These are phyloP conservation scores for Anolis sagrei DNA, from an alignment of 2,113 vertebrate genomes.

Conservation along the genomic window DNA sequence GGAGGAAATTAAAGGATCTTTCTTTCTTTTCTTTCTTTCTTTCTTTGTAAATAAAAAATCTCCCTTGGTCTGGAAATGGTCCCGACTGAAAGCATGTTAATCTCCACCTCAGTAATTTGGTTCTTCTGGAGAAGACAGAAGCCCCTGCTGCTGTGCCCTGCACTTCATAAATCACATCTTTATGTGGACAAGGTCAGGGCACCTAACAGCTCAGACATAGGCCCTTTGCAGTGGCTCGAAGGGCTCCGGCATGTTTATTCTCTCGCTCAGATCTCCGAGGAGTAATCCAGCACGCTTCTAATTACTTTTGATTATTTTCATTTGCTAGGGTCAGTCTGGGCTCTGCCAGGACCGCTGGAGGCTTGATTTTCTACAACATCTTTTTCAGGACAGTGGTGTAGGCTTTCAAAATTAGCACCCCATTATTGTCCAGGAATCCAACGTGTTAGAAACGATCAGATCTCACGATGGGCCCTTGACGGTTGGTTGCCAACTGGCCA, in stretches of 20 bases:
- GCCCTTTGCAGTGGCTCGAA: slow-evolving; percentile 87
- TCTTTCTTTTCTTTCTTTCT: slow-evolving; percentile 1
- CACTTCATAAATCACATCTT: slow-evolving; percentile 99
- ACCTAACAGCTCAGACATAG: slow-evolving; percentile 89
- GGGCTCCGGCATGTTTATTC: slow-evolving; percentile 94
- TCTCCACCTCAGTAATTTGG: slow-evolving; percentile 99
- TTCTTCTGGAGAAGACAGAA: slow-evolving; percentile 99
- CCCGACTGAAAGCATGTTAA: slow-evolving; percentile 96
- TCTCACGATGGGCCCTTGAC: not conserved
- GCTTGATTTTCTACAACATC: slow-evolving; percentile 89
- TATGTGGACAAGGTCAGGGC: slow-evolving; percentile 99
- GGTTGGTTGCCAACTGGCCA: not conserved
- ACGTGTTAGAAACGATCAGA: slow-evolving; percentile 5
- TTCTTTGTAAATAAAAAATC: slow-evolving; percentile 73
- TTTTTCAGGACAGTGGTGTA: slow-evolving; percentile 71
- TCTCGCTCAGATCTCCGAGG: slow-evolving; percentile 91
- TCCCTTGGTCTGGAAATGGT: slow-evolving; percentile 92
- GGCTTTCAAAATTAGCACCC: slow-evolving; percentile 83
- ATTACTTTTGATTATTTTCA: slow-evolving; percentile 99
- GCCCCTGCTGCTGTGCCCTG: slow-evolving; percentile 97
- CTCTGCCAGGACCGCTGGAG: slow-evolving; percentile 84
- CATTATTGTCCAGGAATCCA: slow-evolving; percentile 70
- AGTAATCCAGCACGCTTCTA: slow-evolving; percentile 96
- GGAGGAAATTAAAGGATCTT: slow-evolving; percentile 88
- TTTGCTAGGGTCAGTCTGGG: slow-evolving; percentile 94